phyloP scores from a whole-genome alignment of 1,140 invertebrate genomes.

The Ruditapes philippinarum region DNA sequence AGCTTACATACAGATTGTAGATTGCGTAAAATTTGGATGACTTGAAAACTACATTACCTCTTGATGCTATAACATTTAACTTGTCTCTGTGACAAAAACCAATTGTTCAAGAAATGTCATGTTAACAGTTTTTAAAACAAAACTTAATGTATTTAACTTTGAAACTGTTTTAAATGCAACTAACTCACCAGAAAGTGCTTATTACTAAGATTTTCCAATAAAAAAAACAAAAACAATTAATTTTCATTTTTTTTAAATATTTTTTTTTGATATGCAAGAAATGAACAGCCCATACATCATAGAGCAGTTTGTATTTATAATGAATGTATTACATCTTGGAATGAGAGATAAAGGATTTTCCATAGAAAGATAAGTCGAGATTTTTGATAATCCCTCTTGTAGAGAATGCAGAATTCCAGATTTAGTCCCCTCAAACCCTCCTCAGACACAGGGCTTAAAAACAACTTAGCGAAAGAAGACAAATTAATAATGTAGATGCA shows the following conservation, averaged over 20 bases:
- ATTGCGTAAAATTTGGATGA: constrained; percentile 12
- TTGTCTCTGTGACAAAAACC: background rate
- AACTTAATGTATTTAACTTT: too few species aligned
- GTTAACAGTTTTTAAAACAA: too few species aligned
- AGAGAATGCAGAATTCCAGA: constrained; percentile 29
- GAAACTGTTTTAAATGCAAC: too few species aligned
- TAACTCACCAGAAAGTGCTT: too few species aligned
- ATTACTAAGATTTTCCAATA: too few species aligned
- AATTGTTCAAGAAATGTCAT: background rate
- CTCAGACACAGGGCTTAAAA: constrained; percentile 16
- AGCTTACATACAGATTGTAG: background rate
- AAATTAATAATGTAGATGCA: constrained; percentile 30
- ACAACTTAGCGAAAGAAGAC: constrained; percentile 27
- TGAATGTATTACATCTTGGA: constrained; percentile 12
- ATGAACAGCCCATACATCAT: background rate
- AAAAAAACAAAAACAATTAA: too few species aligned
- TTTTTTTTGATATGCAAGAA: too few species aligned
- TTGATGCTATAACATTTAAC: background rate
- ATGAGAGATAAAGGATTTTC: background rate
- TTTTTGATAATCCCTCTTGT: constrained; percentile 27
- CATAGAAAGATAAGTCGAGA: background rate
- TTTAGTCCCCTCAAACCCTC: background rate
- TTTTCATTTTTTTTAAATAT: too few species aligned
- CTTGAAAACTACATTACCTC: background rate
- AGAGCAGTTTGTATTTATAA: background rate